These are phyloP conservation scores for Haemorhous mexicanus DNA, from an alignment of 2,113 vertebrate species.

Conservation along the genomic window DNA sequence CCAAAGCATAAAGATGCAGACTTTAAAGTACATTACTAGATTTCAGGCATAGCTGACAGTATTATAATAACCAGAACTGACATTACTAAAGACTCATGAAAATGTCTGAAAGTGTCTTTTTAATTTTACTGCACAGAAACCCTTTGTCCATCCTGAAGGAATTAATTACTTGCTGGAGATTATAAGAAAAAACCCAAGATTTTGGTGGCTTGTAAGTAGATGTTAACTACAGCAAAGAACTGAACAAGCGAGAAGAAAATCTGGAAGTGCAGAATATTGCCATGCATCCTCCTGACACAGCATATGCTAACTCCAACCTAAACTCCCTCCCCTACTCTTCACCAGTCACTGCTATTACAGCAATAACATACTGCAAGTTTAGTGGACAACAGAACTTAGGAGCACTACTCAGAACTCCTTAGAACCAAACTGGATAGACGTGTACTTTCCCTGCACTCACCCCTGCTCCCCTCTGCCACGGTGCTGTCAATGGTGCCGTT, in stretches of 20 bases:
- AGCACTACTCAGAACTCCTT: neutral
- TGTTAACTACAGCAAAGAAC: neutral
- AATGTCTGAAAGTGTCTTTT: neutral
- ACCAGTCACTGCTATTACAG: neutral
- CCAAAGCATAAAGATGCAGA: neutral
- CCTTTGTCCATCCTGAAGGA: neutral
- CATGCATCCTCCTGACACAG: neutral
- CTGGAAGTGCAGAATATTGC: neutral
- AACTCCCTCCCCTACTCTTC: neutral
- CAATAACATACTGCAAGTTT: neutral
- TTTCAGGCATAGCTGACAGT: neutral
- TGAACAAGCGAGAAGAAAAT: neutral
- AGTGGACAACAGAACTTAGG: neutral
- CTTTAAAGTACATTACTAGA: neutral
- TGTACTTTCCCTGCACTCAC: conserved; percentile 37
- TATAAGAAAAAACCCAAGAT: neutral
- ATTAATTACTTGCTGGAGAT: neutral
- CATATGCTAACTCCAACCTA: neutral
- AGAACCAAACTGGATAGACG: fast-evolving
- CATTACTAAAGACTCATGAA: neutral
- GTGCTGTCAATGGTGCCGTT: neutral
- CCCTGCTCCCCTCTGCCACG: neutral
- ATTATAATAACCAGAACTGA: neutral
- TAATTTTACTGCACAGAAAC: neutral
- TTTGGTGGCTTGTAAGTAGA: neutral